Conservation (phyloP, 1,140 invertebrate species). For the Drosophila subobscura region DNA sequence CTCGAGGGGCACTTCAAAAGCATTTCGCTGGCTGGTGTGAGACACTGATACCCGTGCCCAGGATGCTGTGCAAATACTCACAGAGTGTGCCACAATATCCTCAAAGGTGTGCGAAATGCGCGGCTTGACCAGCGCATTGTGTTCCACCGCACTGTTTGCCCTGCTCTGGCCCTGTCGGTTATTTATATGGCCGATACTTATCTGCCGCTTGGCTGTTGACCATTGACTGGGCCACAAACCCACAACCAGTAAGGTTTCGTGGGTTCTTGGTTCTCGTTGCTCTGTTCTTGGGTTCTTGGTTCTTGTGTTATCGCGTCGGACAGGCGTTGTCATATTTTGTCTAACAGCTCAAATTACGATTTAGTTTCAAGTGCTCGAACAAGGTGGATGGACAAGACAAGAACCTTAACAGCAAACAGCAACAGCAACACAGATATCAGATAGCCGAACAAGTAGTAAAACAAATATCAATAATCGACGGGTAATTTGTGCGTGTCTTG, state of each 20-base stretch:
- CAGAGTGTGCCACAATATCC: slow-evolving; percentile 55
- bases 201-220: slow-evolving; percentile 36
- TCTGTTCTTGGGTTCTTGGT: slow-evolving; percentile 16
- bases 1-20: slow-evolving; percentile 55
- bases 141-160: too few species aligned
- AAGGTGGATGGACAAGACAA: slow-evolving; percentile 52
- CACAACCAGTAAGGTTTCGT: slow-evolving; percentile 38
- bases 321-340: slow-evolving; percentile 72
- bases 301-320: slow-evolving; percentile 50
- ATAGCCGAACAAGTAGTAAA: slow-evolving; percentile 30
- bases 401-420: slow-evolving; percentile 1
- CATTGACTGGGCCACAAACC: slow-evolving; percentile 21
- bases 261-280: background rate
- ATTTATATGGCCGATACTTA: slow-evolving; percentile 70
- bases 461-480: slow-evolving; percentile 71
- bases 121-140: slow-evolving; percentile 28
- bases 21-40: slow-evolving; percentile 51
- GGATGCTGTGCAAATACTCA: slow-evolving; percentile 40
- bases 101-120: slow-evolving; percentile 60
- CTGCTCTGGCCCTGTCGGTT: slow-evolving; percentile 40
- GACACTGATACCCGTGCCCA: slow-evolving; percentile 18
- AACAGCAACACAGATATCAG: too few species aligned
- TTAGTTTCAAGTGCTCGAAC: slow-evolving; percentile 74
- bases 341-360: slow-evolving; percentile 82
- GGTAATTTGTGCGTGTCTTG: slow-evolving; percentile 75